Evolutionary conservation across 1,140 invertebrate genomes (phyloP), one percentile per base, ranked within the genome.

Genomic region (Habropoda laboriosa): DNA sequence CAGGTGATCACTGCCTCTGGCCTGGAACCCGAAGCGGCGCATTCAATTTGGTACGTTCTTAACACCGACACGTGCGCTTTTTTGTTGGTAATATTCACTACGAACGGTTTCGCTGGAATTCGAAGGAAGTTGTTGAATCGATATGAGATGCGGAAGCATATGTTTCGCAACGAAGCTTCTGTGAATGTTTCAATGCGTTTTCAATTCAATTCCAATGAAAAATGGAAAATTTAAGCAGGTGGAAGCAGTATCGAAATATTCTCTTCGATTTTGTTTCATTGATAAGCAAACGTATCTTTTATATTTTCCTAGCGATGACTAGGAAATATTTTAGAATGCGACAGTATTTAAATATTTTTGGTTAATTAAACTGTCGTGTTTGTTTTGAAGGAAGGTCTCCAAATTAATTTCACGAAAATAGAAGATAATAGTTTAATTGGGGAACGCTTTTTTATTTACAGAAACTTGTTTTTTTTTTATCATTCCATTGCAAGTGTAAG

Each of bases 1-100:
- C 94, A 95, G 18, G 96, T 96, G 85, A 98, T 96, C n/a, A 95
- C 93, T 7, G 97, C 96, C 82, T 96, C 95, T 0, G 97, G 97
- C 75, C 96, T 93, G 0, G 97, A 97, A 53, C 97, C 97, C 0
- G 95, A 95, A 55, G 96, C 96, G 83, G 95, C 94, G 89, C 97
- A 98, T 87, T 97, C 96, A 42, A 98, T 95, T 83, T 97, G 96
- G 88, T 97, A 97, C 61, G 95, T 94, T 88, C 95, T 95, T 32
- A 90, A 58, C 16, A 90, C 90, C 27, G 88, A 90, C 12, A 92
- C 75, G 73, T 91, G 83, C 7, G 35, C 63, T 55, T 76, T 47
- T 72, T 92, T 92, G 51, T 89, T 92, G 24, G 88, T 91, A 24
- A 92, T 91, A 57, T 92, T 91, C 51, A 92, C 90, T 61, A 83